These are phyloP conservation scores for Drosophila ezoana DNA, from an alignment of 2,888 invertebrate species.

Conservation along the genomic window DNA sequence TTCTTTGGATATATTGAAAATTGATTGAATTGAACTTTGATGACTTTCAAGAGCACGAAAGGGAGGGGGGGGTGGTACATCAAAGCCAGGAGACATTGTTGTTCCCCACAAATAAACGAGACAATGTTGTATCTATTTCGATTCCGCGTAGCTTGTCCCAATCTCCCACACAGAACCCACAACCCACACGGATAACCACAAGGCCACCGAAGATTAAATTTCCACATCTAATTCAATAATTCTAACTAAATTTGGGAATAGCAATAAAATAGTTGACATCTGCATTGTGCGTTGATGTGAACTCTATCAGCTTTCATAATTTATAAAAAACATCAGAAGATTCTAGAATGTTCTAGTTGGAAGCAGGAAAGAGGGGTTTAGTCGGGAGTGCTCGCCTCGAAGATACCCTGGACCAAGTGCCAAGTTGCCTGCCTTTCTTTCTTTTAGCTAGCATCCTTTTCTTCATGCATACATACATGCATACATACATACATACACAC, in stretches of 20 bases:
- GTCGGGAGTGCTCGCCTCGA: too few relatives aligned
- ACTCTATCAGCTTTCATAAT: too few relatives aligned
- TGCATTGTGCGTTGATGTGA: not conserved
- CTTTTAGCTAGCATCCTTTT: too few relatives aligned
- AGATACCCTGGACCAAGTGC: too few relatives aligned
- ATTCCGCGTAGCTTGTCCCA: not conserved
- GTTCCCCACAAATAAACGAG: constrained; percentile 26
- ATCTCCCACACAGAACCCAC: not conserved
- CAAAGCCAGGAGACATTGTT: constrained; percentile 61
- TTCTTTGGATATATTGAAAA: constrained; percentile 52
- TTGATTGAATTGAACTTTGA: constrained; percentile 80
- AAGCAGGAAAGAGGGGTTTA: too few relatives aligned
- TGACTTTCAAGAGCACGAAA: constrained; percentile 61
- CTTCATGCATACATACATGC: too few relatives aligned
- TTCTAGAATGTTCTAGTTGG: too few relatives aligned
- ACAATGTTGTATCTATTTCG: constrained; percentile 20
- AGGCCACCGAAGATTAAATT: too few relatives aligned
- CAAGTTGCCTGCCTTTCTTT: too few relatives aligned
- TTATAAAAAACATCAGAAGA: too few relatives aligned
- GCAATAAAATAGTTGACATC: not conserved
- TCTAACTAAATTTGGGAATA: not conserved
- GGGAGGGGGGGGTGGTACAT: constrained; percentile 46
- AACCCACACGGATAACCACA: not conserved
- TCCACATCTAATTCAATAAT: too few relatives aligned
- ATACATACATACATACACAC: too few relatives aligned